These are phyloP conservation scores for Galeruca laticollis DNA, from an alignment of 2,888 invertebrate genomes.

Conservation along the genomic window DNA sequence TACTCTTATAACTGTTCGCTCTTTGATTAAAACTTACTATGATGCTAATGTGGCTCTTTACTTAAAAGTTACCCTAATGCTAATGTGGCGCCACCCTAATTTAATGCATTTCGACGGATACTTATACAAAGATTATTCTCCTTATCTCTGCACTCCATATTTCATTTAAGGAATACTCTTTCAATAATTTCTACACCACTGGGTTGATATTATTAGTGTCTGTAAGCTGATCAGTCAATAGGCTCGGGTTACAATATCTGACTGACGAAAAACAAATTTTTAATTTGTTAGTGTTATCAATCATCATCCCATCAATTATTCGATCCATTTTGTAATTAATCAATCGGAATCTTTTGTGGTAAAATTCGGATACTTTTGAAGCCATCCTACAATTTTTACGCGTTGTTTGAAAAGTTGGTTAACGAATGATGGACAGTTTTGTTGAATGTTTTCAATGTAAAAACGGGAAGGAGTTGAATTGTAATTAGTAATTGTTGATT, in stretches of 20 bases:
- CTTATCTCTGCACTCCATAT: too few species aligned
- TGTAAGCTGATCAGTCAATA: neutral
- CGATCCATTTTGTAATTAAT: slow-evolving; percentile 6
- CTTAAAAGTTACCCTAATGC: too few species aligned
- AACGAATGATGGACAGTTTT: neutral
- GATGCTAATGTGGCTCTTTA: too few species aligned
- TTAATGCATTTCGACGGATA: too few species aligned
- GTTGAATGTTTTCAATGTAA: neutral
- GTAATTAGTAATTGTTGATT: neutral
- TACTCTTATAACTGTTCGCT: too few species aligned
- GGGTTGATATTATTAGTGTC: neutral
- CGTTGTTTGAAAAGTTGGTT: neutral
- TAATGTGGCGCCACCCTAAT: too few species aligned
- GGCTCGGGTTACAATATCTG: slow-evolving; percentile 10
- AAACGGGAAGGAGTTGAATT: neutral
- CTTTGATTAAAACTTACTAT: too few species aligned
- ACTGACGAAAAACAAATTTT: slow-evolving; percentile 19
- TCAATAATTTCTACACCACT: neutral
- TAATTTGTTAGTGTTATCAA: slow-evolving; percentile 4
- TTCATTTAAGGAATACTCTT: too few species aligned
- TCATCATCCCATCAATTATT: slow-evolving; percentile 8
- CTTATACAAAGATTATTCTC: too few species aligned
- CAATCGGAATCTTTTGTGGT: slow-evolving; percentile 2
- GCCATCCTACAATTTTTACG: neutral
- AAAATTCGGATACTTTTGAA: neutral